Evolutionary conservation across 53 echinoderm and acorn worm species (phyloP), one percentile per base, ranked within the genome.

Genomic region (Holothuria leucospilota): DNA sequence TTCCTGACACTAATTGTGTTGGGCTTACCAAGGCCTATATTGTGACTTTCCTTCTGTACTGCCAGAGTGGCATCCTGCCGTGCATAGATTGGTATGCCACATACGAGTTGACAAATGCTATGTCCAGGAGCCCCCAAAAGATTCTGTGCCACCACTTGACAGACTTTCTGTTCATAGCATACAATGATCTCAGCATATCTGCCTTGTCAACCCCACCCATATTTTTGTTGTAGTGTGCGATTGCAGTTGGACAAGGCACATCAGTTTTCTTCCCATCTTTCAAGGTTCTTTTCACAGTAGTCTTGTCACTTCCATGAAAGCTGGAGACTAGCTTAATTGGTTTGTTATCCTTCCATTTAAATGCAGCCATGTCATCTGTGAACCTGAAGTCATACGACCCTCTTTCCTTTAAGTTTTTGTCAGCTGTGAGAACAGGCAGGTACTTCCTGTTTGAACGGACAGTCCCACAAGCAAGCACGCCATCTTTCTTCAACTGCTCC

Each of bases 401-500:
- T 40, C 49, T 78, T 26, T 79, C 51, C 71, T 87, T 87, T 0
- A 80, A 25, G 20, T 87, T 42, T 51, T 65, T 80, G 79, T 87
- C 86, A 59, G 58, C 9, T 58, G 38, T 67, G 24, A 77, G 87
- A 38, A 30, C 24, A 15, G 80, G 80, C 8, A 87, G 78, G 80
- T 64, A 62, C 41, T 67, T 49, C 42, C 56, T 77, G 66, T 79
- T 78, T 78, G 78, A 77, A 39, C 80, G 28, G 51, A 87, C 46
- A 18, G 72, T 72, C 67, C 3, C 68, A 63, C 87, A 78, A 49
- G 64, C 87, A 62, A 63, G 80, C 0, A 79, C 68, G 18, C 77
- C 75, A 77, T 89, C 89, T 26, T 77, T 63, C 85, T 85, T 62
- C 46, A 89, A 56, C 61, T 89, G 56, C 62, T 89, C 85, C 89